Conservation (phyloP, 2,888 invertebrate species). For the Pristionchus mayeri region DNA sequence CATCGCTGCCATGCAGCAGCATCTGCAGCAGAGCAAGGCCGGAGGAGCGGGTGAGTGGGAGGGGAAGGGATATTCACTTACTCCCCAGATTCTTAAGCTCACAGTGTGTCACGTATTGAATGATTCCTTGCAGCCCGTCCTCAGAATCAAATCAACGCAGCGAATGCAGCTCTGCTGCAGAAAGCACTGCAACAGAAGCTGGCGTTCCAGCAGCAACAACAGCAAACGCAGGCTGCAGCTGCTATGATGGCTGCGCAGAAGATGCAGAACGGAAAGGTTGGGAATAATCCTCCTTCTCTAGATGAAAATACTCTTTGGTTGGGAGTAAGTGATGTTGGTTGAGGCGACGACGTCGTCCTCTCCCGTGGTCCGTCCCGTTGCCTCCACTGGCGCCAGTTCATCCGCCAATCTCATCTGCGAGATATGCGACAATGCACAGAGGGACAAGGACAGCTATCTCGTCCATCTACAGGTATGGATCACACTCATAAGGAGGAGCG, state of each 20-base stretch:
- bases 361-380: background rate
- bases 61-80: too few relatives aligned
- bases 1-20: constrained; percentile 54
- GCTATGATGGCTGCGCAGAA: background rate
- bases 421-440: constrained; percentile 68
- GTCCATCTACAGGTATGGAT: constrained; percentile 64
- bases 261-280: constrained; percentile 36
- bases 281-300: too few relatives aligned
- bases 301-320: too few relatives aligned
- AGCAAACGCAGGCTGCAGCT: background rate
- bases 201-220: constrained; percentile 28
- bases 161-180: constrained; percentile 21
- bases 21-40: constrained; percentile 48
- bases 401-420: constrained; percentile 62
- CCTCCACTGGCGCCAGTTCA: constrained; percentile 35
- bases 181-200: constrained; percentile 28
- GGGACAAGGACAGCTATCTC: constrained; percentile 64
- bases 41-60: background rate
- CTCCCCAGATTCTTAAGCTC: too few relatives aligned
- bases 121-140: background rate
- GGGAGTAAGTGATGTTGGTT: background rate
- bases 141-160: constrained; percentile 10
- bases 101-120: too few relatives aligned
- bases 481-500: background rate
- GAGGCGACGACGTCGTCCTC: background rate